Evolutionary conservation across 1,140 invertebrate species (phyloP), one percentile per base, ranked within the genome.

Genomic region (Scaptomyza hsui): DNA sequence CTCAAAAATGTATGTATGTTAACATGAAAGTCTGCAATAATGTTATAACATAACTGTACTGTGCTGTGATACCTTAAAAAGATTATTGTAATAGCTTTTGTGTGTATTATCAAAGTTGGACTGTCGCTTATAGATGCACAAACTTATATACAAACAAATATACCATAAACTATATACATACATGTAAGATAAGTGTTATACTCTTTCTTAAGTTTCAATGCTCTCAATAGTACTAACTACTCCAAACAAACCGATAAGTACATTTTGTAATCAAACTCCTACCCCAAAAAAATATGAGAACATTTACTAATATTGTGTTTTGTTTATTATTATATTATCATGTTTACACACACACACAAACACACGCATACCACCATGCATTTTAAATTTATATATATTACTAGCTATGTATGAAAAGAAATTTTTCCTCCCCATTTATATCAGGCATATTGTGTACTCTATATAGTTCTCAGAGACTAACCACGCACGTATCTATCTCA

Each of bases 401-500:
- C 55, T 70, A 57, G 68, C 61, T 51, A 57, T 64, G 44, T 71
- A 71, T 71, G 45, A 49, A 26, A 63, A 63, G 44, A 69, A 4
- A 13, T 41, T 48, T 63, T 35, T 51, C 41, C 44, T 42, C 10
- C 29, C 32, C 44, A 52, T 41, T n/a, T n/a, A 15, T 52, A 65
- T 65, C 51, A 65, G 44, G 44, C 68, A 72, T 83, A 78, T 75
- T 72, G 73, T 83, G 69, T 61, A 68, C 41, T 62, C 49, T 82
- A 73, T 80, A 77, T 55, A 62, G 57, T 69, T 77, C 24, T 63
- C 60, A 76, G 67, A 79, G 45, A 81, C 78, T 82, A 85, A 85
- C 82, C 77, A 77, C 45, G 81, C 81, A 85, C 81, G 81, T 77
- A 76, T 76, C 75, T 75, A 60, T 63, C 55, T 65, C 81, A 85